phyloP scores from a whole-genome alignment of 37 sponge, comb jelly and placozoan species.

The Beroe forskalii region DNA sequence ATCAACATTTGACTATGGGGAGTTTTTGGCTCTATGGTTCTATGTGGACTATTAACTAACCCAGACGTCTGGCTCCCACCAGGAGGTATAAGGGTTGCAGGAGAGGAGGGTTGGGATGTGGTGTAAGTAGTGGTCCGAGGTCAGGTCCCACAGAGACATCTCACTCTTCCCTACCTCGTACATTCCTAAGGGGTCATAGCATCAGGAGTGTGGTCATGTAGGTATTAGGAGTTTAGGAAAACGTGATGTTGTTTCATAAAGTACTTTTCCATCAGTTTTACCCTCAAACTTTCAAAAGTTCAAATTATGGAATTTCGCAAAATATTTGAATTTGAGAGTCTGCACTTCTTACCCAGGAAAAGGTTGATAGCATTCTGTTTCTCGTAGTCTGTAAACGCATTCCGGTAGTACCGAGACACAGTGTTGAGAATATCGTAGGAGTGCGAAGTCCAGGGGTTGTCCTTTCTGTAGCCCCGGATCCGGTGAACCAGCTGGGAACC shows the following conservation, averaged over 20 bases:
- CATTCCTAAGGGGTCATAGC: conserved; percentile 54
- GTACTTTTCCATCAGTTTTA: too few species aligned
- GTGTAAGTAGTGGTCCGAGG: conserved; percentile 95
- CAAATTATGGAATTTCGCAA: too few species aligned
- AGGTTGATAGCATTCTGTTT: conserved; percentile 97
- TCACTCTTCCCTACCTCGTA: conserved; percentile 24
- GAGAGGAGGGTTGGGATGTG: conserved; percentile 66
- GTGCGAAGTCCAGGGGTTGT: conserved; percentile 81
- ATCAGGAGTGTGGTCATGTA: too few species aligned
- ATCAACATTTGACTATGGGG: too few species aligned
- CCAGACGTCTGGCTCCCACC: conserved; percentile 52
- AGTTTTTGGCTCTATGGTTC: too few species aligned
- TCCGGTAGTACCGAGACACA: conserved; percentile 88
- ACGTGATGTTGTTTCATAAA: too few species aligned
- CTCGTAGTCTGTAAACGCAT: conserved; percentile 91
- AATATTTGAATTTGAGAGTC: too few species aligned
- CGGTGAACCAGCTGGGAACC: conserved; percentile 90
- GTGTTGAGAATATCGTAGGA: conserved; percentile 89
- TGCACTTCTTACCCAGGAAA: conserved; percentile 74
- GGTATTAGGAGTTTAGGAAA: too few species aligned
- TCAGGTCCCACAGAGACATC: conserved; percentile 81
- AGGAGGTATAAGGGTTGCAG: conserved; percentile 25
- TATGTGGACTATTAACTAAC: too few species aligned
- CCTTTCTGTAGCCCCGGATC: conserved; percentile 85
- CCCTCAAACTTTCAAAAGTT: too few species aligned